Base-by-base conservation (phyloP, 1,140 invertebrate genomes). In the Akabosia matsudoensis region DNA sequence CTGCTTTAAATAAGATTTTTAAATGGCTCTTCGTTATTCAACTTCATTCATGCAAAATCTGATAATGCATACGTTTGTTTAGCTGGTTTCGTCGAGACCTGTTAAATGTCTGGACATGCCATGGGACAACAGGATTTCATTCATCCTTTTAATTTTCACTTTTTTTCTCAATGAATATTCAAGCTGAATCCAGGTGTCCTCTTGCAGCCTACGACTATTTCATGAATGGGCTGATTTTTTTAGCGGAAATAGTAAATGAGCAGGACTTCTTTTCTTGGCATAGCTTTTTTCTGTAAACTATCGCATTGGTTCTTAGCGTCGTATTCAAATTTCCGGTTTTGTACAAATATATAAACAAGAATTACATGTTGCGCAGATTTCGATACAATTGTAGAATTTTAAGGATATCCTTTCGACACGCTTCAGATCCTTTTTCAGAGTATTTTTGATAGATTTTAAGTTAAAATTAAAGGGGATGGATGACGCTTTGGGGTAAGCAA, bases 31-130 rank as follows among this genome's bases (percentile, higher is more conserved):
- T 22, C 54, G 13, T 61, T 22, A 61, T 61, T 61, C 45, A 51
- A n/a, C n/a, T 51, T 51, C 54, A 61, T 61, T 61, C 54, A 61
- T 61, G 54, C 54, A 61, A 61, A 61, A 61, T 61, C 37, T 45
- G 7, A 45, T 7, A 45, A n/a, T n/a, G n/a, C 18, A 45, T 45
- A 10, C 37, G 18, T 45, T 45, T 45, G 7, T 45, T 45, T 18
- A 45, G n/a, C n/a, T 45, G 7, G 37, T 45, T 45, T 45, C 37
- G 7, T 18, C 18, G 7, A 45, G 7, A 45, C 7, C 37, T 45
- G 37, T 7, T 45, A 10, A 45, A 18, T 45, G 37, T 45, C 37
- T 45, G 37, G 37, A 45, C 37, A 45, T n/a, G n/a, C n/a, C n/a
- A n/a, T 45, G 37, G 37, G 54, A 24, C 54, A 56, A 56, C 10